Base-by-base conservation (phyloP, 2,888 invertebrate genomes). In the Oligia fasciuncula region DNA sequence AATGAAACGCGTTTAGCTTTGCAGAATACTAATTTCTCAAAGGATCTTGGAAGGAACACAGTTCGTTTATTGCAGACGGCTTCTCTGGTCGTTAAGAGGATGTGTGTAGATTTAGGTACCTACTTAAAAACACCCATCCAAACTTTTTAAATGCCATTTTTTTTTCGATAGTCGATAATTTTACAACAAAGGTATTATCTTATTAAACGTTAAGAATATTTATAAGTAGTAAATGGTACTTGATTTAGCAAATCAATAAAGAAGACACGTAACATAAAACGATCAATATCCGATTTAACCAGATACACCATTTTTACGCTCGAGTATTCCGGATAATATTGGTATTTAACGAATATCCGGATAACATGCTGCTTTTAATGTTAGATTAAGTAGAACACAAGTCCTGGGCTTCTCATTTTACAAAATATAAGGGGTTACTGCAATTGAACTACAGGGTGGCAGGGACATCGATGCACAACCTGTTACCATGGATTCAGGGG, bases 161-260 rank as follows among this genome's bases (percentile, higher is more conserved):
- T 51, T 17, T 23, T 23, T 23, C 19, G 11, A 67, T 46, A 17
- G 57, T 29, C 11, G 35, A 23, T n/a, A 43, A 14, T 29, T 60
- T 13, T 19, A 23, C 17, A n/a, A 19, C 23, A 6, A 23, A 66
- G 6, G 65, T 63, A 40, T 49, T 29, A 19, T 29, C 6, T 69
- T 6, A 19, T 29, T 51, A 40, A 5, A 51, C 19, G 14, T 19
- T 29, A 43, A 74, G 11, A 49, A 19, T 40, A 40, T n/a, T 19
- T 19, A 8, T 51, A 72, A 57, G 14, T 49, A 11, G 46, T 46
- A 69, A 40, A 40, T 23, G 9, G 35, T 49, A 35, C 17, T n/a
- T 40, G 19, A 40, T 40, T 17, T 73, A 9, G n/a, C 5, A 14
- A 43, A 40, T 74, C 74, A 54, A 74, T 73, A 14, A 73, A 23